Evolutionary conservation across 2,113 vertebrate species (phyloP), one percentile per base, ranked within the genome.

Genomic region (Syngnathus floridae): DNA sequence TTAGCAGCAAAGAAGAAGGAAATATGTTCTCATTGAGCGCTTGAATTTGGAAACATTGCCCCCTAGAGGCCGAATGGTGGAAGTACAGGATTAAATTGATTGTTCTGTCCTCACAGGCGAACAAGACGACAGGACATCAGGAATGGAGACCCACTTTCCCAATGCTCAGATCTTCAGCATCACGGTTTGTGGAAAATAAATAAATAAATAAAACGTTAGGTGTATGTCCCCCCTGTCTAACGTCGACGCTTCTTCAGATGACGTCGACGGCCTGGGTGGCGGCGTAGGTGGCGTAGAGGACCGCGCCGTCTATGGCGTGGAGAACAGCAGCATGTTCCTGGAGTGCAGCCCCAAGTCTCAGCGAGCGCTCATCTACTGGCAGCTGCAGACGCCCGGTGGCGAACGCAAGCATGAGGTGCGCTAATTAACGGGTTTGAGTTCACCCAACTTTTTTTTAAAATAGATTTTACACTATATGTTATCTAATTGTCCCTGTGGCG

Each of bases 341-440:
- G 97, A 99, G 84, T 99, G 97, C 88, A 96, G 94, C 78, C 93
- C 97, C 0, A 99, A 97, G 82, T 99, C 97, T 72, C 96, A 98
- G 84, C 87, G 92, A 72, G 95, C 97, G 0, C 63, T 93, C 31
- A 91, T 96, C 49, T 95, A 95, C 80, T 99, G 97, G 97, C 95
- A 98, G 77, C 93, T 98, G 66, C 95, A 99, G 90, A 94, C 86
- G 68, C 90, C 88, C 83, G 93, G 91, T 7, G 95, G 96, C 38
- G 95, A 97, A 1, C 91, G 78, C 58, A 97, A 93, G 72, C 91
- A 93, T 21, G 96, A 99, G 94, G 97, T 98, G 90, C 5, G 51
- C 10, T 4, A 21, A n/a, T 22, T 36, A 1, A 1, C 4, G 4
- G 1, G 2, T 49, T 51, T 51, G 48, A 17, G 45, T 14, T 51